Conservation (phyloP, 2,888 invertebrate species). For the Vesta saturnalis region DNA sequence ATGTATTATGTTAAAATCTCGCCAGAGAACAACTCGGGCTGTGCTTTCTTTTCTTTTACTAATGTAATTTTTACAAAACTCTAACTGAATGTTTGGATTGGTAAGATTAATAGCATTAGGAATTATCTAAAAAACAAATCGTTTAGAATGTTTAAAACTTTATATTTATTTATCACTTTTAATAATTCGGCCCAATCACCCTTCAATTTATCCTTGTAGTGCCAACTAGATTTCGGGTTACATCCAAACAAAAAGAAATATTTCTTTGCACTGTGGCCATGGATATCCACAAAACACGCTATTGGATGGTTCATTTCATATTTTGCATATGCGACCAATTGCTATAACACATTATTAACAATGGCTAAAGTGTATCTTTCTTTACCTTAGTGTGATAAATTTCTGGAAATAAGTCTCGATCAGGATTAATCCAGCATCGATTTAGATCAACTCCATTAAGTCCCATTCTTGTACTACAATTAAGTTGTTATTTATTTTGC, state of each 20-base stretch:
- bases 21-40: slow-evolving; percentile 86
- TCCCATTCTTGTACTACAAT: slow-evolving; percentile 81
- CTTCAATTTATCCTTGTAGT: slow-evolving; percentile 64
- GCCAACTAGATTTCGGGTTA: slow-evolving; percentile 75
- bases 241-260: slow-evolving; percentile 90
- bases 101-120: slow-evolving; percentile 38
- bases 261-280: slow-evolving; percentile 85
- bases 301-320: slow-evolving; percentile 43
- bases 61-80: slow-evolving; percentile 69
- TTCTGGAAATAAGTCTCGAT: slow-evolving; percentile 78
- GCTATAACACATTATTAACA: too few relatives aligned
- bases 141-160: background rate
- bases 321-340: slow-evolving; percentile 44
- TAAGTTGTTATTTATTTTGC: slow-evolving; percentile 48
- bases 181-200: slow-evolving; percentile 40
- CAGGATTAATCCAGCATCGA: slow-evolving; percentile 84
- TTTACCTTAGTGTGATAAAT: slow-evolving; percentile 82
- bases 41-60: slow-evolving; percentile 83
- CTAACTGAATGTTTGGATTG: slow-evolving; percentile 42
- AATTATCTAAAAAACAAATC: slow-evolving; percentile 37
- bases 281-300: slow-evolving; percentile 74
- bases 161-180: slow-evolving; percentile 41
- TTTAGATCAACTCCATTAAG: slow-evolving; percentile 88
- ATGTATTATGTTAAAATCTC: slow-evolving; percentile 80
- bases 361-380: too few relatives aligned